Evolutionary conservation across 2,888 invertebrate genomes (phyloP).

Genomic region (Mayetiola destructor): DNA sequence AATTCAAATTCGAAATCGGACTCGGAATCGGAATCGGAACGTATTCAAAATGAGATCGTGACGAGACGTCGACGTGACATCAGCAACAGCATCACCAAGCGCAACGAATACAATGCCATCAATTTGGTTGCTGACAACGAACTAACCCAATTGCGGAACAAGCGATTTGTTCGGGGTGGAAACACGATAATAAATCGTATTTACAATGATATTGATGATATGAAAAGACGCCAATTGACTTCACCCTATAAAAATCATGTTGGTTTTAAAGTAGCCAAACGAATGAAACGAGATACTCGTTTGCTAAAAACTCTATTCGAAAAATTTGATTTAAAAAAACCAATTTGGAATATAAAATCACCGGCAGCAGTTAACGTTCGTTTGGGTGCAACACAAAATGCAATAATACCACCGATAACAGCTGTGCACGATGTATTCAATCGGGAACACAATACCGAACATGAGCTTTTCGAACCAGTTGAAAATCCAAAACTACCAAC

Average conservation of each 20-base stretch:
- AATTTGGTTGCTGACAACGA: background rate
- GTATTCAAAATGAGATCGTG: background rate
- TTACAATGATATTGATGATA: background rate
- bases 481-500: conserved; percentile 19
- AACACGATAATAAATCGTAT: background rate
- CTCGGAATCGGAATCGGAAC: conserved; percentile 8
- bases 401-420: background rate
- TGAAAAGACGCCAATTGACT: background rate
- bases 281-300: conserved; percentile 15
- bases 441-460: background rate
- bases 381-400: background rate
- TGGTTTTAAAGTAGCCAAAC: background rate
- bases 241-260: background rate
- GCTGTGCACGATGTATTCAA: conserved; percentile 9
- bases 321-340: conserved; percentile 10
- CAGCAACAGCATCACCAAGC: background rate
- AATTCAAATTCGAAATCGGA: conserved; percentile 14
- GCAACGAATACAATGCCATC: background rate
- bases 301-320: conserved; percentile 13
- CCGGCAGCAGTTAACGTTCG: too few species aligned
- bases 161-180: background rate
- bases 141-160: background rate
- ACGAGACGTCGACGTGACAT: background rate
- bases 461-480: conserved; percentile 16
- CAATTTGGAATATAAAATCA: conserved; percentile 3